Evolutionary conservation across 2,113 vertebrate species (phyloP).

Genomic region (Girardinichthys multiradiatus): DNA sequence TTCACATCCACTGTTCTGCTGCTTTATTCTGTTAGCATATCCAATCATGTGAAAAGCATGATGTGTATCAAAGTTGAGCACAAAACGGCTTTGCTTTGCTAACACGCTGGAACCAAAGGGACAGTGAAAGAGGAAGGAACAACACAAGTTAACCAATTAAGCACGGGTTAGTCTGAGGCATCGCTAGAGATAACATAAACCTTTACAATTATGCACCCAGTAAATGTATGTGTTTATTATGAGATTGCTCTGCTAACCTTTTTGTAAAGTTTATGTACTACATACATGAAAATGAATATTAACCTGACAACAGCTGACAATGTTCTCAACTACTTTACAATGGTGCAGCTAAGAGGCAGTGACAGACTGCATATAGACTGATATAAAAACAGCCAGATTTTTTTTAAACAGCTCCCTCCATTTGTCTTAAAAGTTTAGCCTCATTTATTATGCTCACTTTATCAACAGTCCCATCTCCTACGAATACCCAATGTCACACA

Average conservation of each 20-base stretch:
- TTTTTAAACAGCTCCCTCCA: background rate
- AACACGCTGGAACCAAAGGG: constrained; percentile 49
- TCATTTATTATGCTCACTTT: background rate
- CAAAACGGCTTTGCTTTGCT: constrained; percentile 23
- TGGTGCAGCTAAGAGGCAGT: background rate
- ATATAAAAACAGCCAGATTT: background rate
- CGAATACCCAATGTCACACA: background rate
- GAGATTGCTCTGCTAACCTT: no score
- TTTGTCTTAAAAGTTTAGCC: background rate
- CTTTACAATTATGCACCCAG: background rate
- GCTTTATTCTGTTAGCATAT: constrained; percentile 34
- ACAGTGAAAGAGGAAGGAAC: constrained; percentile 45
- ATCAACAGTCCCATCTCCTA: background rate
- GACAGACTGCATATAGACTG: background rate
- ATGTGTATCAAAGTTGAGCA: constrained; percentile 47
- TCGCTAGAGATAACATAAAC: constrained; percentile 3
- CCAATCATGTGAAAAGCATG: constrained; percentile 48
- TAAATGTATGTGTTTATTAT: background rate
- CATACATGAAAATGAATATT: background rate
- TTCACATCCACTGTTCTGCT: constrained; percentile 27
- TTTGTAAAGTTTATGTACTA: background rate
- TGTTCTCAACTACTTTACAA: background rate
- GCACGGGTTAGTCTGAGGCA: constrained; percentile 16
- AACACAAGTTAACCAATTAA: constrained; percentile 52
- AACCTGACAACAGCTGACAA: background rate